A percentile compares a stretch with the other conserved stretches of the same genome.
Evolutionary conservation across 2,113 vertebrate species (phyloP).

Genomic region (Rhinoderma darwinii): DNA sequence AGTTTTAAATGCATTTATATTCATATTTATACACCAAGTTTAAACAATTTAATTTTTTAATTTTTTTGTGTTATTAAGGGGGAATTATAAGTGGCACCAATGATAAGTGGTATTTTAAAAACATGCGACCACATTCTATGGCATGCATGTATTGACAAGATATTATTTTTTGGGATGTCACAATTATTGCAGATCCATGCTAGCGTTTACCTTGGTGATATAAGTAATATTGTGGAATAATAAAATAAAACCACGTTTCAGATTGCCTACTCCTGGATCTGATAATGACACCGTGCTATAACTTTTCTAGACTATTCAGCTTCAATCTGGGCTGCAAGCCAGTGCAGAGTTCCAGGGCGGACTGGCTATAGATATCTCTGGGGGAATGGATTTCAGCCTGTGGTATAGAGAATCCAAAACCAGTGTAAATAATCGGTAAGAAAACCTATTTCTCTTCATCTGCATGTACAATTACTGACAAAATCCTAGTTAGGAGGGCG

Average conservation of each 20-base stretch:
- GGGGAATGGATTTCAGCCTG: conserved; percentile 97
- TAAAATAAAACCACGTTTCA: not conserved
- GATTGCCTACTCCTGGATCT: not conserved
- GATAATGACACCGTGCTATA: conserved; percentile 32
- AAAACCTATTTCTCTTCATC: conserved; percentile 10
- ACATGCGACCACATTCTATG: not conserved
- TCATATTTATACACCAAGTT: too few relatives aligned
- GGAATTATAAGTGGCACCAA: too few relatives aligned
- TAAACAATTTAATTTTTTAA: too few relatives aligned
- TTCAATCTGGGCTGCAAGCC: conserved; percentile 89
- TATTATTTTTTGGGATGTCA: not conserved
- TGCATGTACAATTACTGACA: not conserved
- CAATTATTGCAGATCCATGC: not conserved
- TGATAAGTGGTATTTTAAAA: too few relatives aligned
- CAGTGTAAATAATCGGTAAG: conserved; percentile 91
- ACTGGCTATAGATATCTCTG: conserved; percentile 92
- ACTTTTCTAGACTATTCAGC: conserved; percentile 81
- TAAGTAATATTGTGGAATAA: conserved; percentile 38
- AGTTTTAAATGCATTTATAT: too few relatives aligned
- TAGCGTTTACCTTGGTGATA: not conserved
- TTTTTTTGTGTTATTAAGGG: too few relatives aligned
- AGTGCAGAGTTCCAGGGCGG: conserved; percentile 84
- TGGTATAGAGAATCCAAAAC: conserved; percentile 99
- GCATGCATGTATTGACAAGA: not conserved
- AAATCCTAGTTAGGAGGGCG: not conserved